Evolutionary conservation across 1,140 invertebrate species (phyloP).

Genomic region (Trachelipus rathkii): DNA sequence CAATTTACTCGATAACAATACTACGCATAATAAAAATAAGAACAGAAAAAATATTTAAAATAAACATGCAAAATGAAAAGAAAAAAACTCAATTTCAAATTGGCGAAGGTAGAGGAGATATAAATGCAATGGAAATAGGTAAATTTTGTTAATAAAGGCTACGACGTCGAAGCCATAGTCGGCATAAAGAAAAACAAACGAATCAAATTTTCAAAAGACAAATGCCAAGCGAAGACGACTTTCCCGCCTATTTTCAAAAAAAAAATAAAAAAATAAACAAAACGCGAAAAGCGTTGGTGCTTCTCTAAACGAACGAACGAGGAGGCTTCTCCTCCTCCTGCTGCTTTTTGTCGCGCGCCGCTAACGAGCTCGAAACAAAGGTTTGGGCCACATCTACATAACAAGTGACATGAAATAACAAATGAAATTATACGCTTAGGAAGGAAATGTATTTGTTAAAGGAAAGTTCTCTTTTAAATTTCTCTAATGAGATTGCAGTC

Average conservation of each 20-base stretch:
- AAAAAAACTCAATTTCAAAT: too few species aligned
- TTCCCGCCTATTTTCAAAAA: not conserved
- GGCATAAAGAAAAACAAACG: not conserved
- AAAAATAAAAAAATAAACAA: not conserved
- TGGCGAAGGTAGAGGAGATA: too few species aligned
- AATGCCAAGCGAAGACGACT: not conserved
- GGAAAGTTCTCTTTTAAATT: constrained; percentile 6
- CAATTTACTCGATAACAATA: too few species aligned
- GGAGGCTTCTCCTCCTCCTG: too few species aligned
- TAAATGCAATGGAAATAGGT: too few species aligned
- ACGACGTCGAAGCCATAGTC: not conserved
- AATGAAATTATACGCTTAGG: constrained; percentile 5
- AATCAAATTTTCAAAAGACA: constrained; percentile 11
- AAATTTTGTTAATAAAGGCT: not conserved
- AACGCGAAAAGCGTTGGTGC: not conserved
- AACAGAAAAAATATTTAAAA: too few species aligned
- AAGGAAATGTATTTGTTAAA: constrained; percentile 10
- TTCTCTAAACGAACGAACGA: not conserved
- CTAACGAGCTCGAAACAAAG: constrained; percentile 5
- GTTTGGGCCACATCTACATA: constrained; percentile 2
- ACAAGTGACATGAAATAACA: constrained; percentile 10
- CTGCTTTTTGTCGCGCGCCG: not conserved
- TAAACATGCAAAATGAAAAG: too few species aligned
- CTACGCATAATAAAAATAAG: too few species aligned
- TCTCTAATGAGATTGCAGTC: constrained; percentile 4